Percentiles rank a stretch among this genome's conserved stretches.
phyloP scores from a whole-genome alignment of 2,113 vertebrate genomes.

The Toxotes jaculatrix region DNA sequence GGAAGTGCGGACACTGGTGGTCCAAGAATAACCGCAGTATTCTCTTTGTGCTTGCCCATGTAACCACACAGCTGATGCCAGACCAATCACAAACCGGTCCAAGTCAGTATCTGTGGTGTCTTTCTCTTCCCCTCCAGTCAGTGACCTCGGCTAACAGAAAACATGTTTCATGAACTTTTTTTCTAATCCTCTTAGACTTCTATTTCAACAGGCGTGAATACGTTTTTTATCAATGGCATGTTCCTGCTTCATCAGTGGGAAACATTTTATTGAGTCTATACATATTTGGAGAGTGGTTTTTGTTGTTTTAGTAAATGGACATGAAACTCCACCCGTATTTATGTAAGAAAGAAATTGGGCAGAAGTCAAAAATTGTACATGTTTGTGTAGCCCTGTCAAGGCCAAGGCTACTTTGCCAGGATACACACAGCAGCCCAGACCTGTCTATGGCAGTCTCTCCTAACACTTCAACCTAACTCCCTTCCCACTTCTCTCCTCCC shows the following conservation, averaged over 20 bases:
- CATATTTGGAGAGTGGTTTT: slow-evolving; percentile 26
- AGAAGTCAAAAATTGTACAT: slow-evolving; percentile 54
- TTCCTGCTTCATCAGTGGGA: slow-evolving; percentile 8
- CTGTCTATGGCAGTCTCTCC: slow-evolving; percentile 33
- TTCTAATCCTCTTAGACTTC: slow-evolving; percentile 33
- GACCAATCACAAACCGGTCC: slow-evolving; percentile 66
- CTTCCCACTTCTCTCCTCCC: slow-evolving; percentile 24
- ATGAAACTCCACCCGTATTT: slow-evolving; percentile 44
- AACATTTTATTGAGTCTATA: slow-evolving; percentile 29
- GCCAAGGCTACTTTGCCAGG: slow-evolving; percentile 59
- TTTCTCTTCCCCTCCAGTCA: slow-evolving; percentile 66
- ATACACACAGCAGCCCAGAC: slow-evolving; percentile 59
- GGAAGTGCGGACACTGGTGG: slow-evolving; percentile 66
- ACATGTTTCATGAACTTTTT: slow-evolving; percentile 52
- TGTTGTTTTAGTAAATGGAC: slow-evolving; percentile 46
- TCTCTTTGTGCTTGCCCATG: slow-evolving; percentile 69
- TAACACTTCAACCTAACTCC: slow-evolving; percentile 24
- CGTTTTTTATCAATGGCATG: slow-evolving; percentile 3
- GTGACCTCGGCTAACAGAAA: slow-evolving; percentile 67
- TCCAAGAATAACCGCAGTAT: slow-evolving; percentile 76
- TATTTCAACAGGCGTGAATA: slow-evolving; percentile 7
- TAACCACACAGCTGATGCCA: slow-evolving; percentile 75
- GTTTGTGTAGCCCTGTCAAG: slow-evolving; percentile 59
- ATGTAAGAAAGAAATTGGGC: slow-evolving; percentile 39
- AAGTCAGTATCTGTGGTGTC: slow-evolving; percentile 65